Base-by-base conservation (phyloP, 1,140 invertebrate genomes). In the Lethocerus indicus region DNA sequence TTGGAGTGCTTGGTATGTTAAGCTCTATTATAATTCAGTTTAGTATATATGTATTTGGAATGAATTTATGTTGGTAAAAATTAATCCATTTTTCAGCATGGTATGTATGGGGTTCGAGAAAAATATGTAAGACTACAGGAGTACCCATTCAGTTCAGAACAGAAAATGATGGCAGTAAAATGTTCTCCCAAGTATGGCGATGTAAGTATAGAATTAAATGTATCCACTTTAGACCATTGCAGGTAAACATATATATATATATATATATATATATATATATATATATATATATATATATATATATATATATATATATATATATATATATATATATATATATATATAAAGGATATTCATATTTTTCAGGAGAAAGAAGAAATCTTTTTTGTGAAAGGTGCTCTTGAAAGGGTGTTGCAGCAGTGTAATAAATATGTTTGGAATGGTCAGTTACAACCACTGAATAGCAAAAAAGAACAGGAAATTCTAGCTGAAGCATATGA, bases 91-190 rank as follows among this genome's bases (percentile, higher is more conserved):
- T 66, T 65, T n/a, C 58, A 79, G 76, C 81, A 90, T 62, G 83
- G 87, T 24, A 78, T 96, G 72, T 82, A 84, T 57, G 81, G 84
- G 41, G 66, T 86, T 0, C 66, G 76, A 23, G 81, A 91, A 20
- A 76, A 85, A 51, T 97, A 87, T 64, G 70, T 83, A 3, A 71
- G 92, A 44, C 64, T 96, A 3, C 81, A 97, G 63, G 95, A 99
- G 67, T 89, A 89, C 70, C 94, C 96, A 1, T 99, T 98, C 63
- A 87, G 76, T 57, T 96, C 91, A 0, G 95, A 98, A 59, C 89
- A 89, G 51, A 98, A 98, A 69, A 90, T 91, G 75, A 99, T 99
- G 96, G 85, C 86, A n/a, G 92, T 98, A 12, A 90, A 87, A 67
- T 91, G 86, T 62, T 74, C 79, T 32, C 76, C 79, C 1, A 87